phyloP scores from a whole-genome alignment of 2,888 invertebrate genomes.

The Scaptodrosophila latifasciaeformis region DNA sequence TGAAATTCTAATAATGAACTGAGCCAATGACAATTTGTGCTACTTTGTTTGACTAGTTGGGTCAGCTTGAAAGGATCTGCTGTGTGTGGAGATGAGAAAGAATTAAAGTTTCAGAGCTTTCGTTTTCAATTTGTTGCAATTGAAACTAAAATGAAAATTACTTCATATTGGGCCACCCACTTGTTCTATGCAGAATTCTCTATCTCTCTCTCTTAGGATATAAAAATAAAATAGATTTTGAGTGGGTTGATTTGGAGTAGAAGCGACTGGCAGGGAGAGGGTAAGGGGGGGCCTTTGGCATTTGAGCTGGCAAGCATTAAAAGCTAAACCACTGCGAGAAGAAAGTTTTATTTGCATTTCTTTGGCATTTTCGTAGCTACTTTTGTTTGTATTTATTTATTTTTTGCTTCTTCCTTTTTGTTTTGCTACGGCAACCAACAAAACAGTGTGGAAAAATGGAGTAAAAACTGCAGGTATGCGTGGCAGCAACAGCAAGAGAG shows the following conservation, averaged over 20 bases:
- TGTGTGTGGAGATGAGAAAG: too few species aligned
- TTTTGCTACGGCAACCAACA: not conserved
- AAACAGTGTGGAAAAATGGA: not conserved
- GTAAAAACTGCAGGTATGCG: constrained; percentile 4
- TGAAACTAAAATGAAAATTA: constrained; percentile 9
- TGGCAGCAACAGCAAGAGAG: constrained; percentile 4
- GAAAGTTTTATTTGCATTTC: constrained; percentile 10
- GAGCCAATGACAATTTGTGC: too few species aligned
- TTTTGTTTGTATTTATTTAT: constrained; percentile 6
- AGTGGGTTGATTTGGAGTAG: too few species aligned
- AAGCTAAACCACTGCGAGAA: constrained; percentile 2
- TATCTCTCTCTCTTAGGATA: not conserved
- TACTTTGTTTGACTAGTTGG: too few species aligned
- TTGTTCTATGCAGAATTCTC: not conserved
- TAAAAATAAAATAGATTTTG: not conserved
- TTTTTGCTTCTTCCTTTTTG: too few species aligned
- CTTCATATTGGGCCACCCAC: constrained; percentile 1
- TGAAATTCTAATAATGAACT: too few species aligned
- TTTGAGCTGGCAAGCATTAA: not conserved
- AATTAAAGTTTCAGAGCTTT: too few species aligned
- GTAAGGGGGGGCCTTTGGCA: not conserved
- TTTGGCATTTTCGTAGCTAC: constrained; percentile 4
- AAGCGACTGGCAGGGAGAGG: too few species aligned
- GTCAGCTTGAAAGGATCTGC: too few species aligned
- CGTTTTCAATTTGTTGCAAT: not conserved